These are phyloP conservation scores for Brachionus calyciflorus DNA, from an alignment of 1,140 invertebrate species.

Conservation along the genomic window DNA sequence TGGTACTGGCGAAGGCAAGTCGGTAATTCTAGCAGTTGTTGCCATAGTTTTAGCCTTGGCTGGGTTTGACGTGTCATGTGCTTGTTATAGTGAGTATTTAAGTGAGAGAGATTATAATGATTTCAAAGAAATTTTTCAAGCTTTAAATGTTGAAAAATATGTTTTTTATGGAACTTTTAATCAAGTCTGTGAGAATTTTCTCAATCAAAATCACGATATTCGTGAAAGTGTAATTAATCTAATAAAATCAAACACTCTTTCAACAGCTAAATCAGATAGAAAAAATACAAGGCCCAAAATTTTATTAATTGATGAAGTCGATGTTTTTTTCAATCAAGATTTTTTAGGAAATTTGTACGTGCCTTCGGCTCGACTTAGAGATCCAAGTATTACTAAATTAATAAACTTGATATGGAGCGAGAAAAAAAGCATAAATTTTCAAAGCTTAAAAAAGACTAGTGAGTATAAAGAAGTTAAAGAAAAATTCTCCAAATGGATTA, in stretches of 20 bases:
- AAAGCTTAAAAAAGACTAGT: not conserved
- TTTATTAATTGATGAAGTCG: conserved; percentile 14
- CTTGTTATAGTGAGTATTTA: conserved; percentile 23
- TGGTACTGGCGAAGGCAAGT: conserved; percentile 23
- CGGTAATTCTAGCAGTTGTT: not conserved
- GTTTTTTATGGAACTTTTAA: not conserved
- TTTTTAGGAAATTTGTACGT: not conserved
- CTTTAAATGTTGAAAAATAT: not conserved
- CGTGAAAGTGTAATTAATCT: not conserved
- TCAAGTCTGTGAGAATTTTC: not conserved
- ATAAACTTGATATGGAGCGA: not conserved
- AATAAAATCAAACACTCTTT: not conserved
- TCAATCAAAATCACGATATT: not conserved
- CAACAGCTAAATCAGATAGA: not conserved
- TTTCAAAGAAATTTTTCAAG: not conserved
- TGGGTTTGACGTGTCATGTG: not conserved
- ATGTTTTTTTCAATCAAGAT: not conserved
- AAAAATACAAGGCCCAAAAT: not conserved
- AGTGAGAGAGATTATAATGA: not conserved
- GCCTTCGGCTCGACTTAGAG: not conserved
- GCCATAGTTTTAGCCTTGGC: not conserved
- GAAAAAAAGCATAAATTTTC: not conserved
- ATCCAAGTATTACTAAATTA: not conserved
- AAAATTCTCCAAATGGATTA: not conserved
- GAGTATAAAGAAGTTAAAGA: not conserved